Percentiles rank a stretch among this genome's conserved stretches.
These are phyloP conservation scores for Zelostemma sp. DNA, from an alignment of 1,140 invertebrate genomes.

Conservation along the genomic window DNA sequence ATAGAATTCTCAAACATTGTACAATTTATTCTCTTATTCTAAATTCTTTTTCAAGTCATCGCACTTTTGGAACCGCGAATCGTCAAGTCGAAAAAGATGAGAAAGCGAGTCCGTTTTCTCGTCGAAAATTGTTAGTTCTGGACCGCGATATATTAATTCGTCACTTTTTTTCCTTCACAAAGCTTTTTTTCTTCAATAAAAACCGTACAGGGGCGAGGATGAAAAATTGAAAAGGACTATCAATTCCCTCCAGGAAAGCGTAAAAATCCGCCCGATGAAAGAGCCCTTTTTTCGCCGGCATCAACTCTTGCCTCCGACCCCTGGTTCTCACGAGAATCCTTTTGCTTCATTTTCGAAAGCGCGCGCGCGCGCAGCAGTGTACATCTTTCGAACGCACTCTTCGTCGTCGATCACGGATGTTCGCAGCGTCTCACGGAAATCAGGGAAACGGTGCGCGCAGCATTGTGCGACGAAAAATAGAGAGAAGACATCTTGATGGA, in stretches of 20 bases:
- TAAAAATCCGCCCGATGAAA: slow-evolving; percentile 50
- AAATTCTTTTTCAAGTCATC: too few relatives aligned
- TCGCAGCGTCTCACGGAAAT: slow-evolving; percentile 3
- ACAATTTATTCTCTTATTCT: too few relatives aligned
- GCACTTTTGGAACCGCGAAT: too few relatives aligned
- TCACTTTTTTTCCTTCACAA: too few relatives aligned
- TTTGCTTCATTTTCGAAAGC: slow-evolving; percentile 55
- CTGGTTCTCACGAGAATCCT: slow-evolving; percentile 65
- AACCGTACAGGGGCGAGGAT: slow-evolving; percentile 3
- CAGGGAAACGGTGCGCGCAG: slow-evolving; percentile 6
- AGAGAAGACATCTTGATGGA: slow-evolving; percentile 6
- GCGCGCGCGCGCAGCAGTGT: slow-evolving; percentile 13
- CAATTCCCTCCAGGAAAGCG: slow-evolving; percentile 46
- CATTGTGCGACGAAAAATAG: background rate
- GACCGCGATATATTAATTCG: too few relatives aligned
- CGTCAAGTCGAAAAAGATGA: too few relatives aligned
- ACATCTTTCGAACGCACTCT: background rate
- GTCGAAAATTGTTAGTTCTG: too few relatives aligned
- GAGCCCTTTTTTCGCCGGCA: slow-evolving; percentile 47
- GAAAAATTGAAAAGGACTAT: slow-evolving; percentile 30
- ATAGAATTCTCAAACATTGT: too few relatives aligned
- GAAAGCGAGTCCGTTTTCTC: too few relatives aligned
- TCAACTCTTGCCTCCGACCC: slow-evolving; percentile 57
- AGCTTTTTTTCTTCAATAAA: too few relatives aligned
- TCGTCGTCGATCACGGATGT: slow-evolving; percentile 9